Evolutionary conservation across 2,888 invertebrate species (phyloP).

Genomic region (Carterocephalus palaemon): DNA sequence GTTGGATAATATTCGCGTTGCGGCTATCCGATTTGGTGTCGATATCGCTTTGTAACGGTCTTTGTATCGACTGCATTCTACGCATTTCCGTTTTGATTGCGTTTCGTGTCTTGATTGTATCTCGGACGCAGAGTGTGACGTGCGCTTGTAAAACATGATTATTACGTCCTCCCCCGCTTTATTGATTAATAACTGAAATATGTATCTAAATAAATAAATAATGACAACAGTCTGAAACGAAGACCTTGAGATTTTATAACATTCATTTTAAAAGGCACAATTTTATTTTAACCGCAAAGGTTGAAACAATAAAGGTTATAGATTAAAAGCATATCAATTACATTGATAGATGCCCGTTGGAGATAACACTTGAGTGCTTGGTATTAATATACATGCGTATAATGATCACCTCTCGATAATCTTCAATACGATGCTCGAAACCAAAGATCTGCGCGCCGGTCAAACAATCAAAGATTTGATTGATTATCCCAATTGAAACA

Average conservation of each 20-base stretch:
- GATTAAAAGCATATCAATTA: conserved; percentile 9
- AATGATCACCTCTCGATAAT: conserved; percentile 24
- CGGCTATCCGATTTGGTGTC: conserved; percentile 66
- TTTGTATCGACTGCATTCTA: conserved; percentile 64
- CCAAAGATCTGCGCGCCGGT: conserved; percentile 52
- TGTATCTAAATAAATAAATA: too few relatives aligned
- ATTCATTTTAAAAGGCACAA: too few relatives aligned
- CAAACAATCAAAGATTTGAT: conserved; percentile 73
- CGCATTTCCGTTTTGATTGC: conserved; percentile 53
- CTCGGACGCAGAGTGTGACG: conserved; percentile 1
- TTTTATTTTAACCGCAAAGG: too few relatives aligned
- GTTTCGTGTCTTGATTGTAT: conserved; percentile 36
- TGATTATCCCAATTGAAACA: conserved; percentile 73
- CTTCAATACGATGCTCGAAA: conserved; percentile 42
- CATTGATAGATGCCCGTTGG: conserved; percentile 5
- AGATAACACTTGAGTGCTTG: conserved; percentile 14
- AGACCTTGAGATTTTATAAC: too few relatives aligned
- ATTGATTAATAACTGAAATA: too few relatives aligned
- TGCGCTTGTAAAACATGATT: neutral
- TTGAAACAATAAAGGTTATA: too few relatives aligned
- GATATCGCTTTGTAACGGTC: conserved; percentile 70
- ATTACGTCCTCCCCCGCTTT: too few relatives aligned
- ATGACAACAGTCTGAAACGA: too few relatives aligned
- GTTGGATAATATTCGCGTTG: conserved; percentile 73
- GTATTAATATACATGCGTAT: conserved; percentile 19